Conservation (phyloP, 1,140 invertebrate genomes). For the Arctopsyche grandis region DNA sequence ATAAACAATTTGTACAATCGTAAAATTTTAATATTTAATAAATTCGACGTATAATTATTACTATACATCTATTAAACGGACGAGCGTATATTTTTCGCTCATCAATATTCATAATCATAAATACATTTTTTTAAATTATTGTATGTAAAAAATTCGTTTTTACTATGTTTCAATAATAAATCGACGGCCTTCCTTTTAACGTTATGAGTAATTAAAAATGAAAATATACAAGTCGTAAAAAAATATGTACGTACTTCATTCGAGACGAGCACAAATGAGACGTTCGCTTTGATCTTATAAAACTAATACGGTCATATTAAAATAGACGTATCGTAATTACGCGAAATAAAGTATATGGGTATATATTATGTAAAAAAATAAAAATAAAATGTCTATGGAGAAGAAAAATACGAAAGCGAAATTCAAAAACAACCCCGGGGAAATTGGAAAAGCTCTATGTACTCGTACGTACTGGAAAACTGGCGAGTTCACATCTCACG, state of each 20-base stretch:
- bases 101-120: slow-evolving; percentile 6
- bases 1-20: not conserved
- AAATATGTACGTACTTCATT: too few relatives aligned
- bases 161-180: not conserved
- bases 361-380: not conserved
- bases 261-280: not conserved
- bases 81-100: not conserved
- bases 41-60: not conserved
- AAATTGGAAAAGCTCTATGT: not conserved
- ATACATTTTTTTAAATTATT: too few relatives aligned
- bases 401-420: not conserved
- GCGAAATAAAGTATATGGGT: not conserved
- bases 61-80: not conserved
- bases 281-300: slow-evolving; percentile 7
- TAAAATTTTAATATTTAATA: slow-evolving; percentile 9
- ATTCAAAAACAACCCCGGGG: not conserved
- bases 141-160: not conserved
- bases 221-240: too few relatives aligned
- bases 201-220: too few relatives aligned
- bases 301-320: not conserved
- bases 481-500: not conserved
- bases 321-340: slow-evolving; percentile 25
- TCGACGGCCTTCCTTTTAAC: not conserved
- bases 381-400: not conserved
- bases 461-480: not conserved